Evolutionary conservation across 2,888 invertebrate genomes (phyloP), one percentile per base, ranked within the genome.

Genomic region (Ariolimax columbianus): DNA sequence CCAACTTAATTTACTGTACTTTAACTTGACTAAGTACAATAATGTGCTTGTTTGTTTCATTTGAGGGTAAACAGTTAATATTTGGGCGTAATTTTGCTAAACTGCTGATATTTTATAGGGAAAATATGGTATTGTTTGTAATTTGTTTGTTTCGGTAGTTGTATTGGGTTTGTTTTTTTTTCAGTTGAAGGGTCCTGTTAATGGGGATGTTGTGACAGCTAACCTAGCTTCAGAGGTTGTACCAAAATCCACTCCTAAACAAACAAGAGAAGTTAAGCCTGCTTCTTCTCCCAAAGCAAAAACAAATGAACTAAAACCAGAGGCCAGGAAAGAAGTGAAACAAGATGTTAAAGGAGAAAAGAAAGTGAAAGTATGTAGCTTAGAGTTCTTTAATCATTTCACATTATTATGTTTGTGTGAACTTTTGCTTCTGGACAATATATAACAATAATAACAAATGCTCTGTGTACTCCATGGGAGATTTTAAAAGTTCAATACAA

Each of bases 141-240:
- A n/a, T 66, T 66, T 30, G 2, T 30, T 66, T 19, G n/a, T 66
- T 66, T 66, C 11, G 0, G 11, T 66, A 9, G 9, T 19, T 14
- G 51, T 51, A 14, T 9, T 14, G 51, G 9, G 51, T 51, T 14
- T 51, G 11, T 11, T 11, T 47, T 43, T 47, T 4, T 75, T 75
- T 87, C 87, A 90, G 81, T 68, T 75, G 26, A 91, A 90, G 77
- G 77, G 89, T 66, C 88, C 88, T 40, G 88, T 87, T 77, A 91
- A 90, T 89, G 91, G 91, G 0, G 90, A 90, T 87, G 89, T 88
- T 38, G 87, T 90, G 30, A 72, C 86, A 80, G 80, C 82, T 63
- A 84, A 83, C 30, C 40, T 80, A 55, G 84, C 86, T 38, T 87
- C 88, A 59, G 88, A 89, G 36, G 77, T 85, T 11, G 66, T 84